Base-by-base conservation (phyloP, 2,797 vertebrate genomes). In the Lutjanus argentimaculatus region DNA sequence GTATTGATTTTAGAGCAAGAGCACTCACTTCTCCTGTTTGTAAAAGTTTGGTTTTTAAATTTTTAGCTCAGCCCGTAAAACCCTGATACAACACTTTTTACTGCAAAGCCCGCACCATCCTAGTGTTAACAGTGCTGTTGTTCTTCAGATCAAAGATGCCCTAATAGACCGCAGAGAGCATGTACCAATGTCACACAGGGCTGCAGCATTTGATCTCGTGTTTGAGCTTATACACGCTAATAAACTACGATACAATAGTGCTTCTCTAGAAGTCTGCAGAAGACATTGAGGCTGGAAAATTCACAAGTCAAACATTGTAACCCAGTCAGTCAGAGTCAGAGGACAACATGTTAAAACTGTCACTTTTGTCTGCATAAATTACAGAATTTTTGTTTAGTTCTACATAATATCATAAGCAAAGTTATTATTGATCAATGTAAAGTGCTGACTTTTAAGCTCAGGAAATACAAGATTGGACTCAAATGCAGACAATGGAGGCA, bases 31-130 rank as follows among this genome's bases (percentile, higher is more conserved):
- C 52, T 53, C 46, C 7, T 43, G 11, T 67, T 65, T 59, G 25
- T 62, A 40, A 69, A 82, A 52, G 56, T 80, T 77, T 69, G 16
- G 45, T 43, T 77, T 80, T 57, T 0, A 42, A 6, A 65, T n/a
- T 46, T 58, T 66, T 8, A 51, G 25, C 40, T 66, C 42, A 69
- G 70, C 49, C 46, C 17, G 15, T 72, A 19, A 45, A 86, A 75
- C 63, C 30, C 71, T 65, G 42, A 77, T 30, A 19, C n/a, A 14
- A 48, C 70, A 30, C 21, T 19, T 66, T 46, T 42, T 17, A 49
- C 19, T 58, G 51, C 40, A 63, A 55, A 55, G 17, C 48, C 65
- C 64, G 42, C 16, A 56, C 45, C 55, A 3, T 51, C 30, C 42
- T 1, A 1, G 17, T 45, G 36, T 46, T 40, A 66, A 25, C 65